Conservation (phyloP, 2,113 vertebrate species). For the Sinosuthora webbiana region DNA sequence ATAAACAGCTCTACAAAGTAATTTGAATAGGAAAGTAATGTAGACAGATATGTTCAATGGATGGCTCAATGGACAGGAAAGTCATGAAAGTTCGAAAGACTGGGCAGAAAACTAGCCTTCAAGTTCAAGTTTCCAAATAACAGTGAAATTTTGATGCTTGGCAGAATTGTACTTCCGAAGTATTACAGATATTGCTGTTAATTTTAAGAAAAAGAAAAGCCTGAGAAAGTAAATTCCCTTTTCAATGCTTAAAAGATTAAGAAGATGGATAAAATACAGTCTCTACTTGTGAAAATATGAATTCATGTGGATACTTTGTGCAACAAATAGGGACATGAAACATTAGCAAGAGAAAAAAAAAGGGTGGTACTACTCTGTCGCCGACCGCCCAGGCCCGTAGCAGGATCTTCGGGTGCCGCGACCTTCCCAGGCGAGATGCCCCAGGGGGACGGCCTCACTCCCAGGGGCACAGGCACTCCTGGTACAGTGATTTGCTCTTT, state of each 20-base stretch:
- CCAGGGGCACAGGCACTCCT: too few species aligned
- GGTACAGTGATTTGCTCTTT: too few species aligned
- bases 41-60: not conserved
- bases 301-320: not conserved
- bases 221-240: not conserved
- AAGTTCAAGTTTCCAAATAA: not conserved
- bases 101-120: not conserved
- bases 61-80: not conserved
- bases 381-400: too few species aligned
- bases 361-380: accelerated
- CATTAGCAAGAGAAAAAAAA: not conserved
- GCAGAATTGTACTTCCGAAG: not conserved
- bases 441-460: too few species aligned
- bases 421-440: too few species aligned
- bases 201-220: not conserved
- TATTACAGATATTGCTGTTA: not conserved
- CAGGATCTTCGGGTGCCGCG: too few species aligned
- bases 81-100: not conserved
- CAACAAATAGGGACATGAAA: not conserved
- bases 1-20: not conserved
- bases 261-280: not conserved
- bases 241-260: not conserved
- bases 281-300: not conserved
- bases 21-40: not conserved
- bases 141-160: not conserved